These are phyloP conservation scores for Mastomys coucha DNA, from an alignment of 2,113 vertebrate species.

Conservation along the genomic window DNA sequence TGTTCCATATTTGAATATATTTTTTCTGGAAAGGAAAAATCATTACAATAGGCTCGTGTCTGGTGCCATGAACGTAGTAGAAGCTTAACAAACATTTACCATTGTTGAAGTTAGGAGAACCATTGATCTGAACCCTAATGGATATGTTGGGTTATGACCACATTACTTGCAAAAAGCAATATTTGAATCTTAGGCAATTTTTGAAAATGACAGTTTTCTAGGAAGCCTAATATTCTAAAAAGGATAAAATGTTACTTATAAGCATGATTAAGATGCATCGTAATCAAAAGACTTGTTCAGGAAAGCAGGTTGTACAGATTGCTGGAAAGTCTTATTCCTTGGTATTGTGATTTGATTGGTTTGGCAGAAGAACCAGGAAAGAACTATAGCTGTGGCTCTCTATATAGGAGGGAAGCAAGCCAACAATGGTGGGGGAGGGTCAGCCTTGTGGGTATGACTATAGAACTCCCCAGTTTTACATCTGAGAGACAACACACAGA, in stretches of 20 bases:
- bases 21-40: slow-evolving; percentile 68
- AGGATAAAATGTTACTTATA: slow-evolving; percentile 30
- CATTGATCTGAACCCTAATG: neutral
- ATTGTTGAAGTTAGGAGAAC: slow-evolving; percentile 64
- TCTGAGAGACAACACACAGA: neutral
- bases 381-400: neutral
- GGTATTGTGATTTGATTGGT: neutral
- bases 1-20: slow-evolving; percentile 61
- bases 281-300: slow-evolving; percentile 55
- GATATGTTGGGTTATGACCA: slow-evolving; percentile 50
- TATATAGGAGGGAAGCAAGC: neutral
- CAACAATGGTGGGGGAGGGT: neutral
- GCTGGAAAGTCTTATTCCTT: slow-evolving; percentile 29
- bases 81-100: slow-evolving; percentile 71
- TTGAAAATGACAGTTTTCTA: slow-evolving; percentile 56
- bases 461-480: neutral
- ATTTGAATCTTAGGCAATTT: slow-evolving; percentile 46
- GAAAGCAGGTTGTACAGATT: slow-evolving; percentile 21
- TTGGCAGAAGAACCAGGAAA: slow-evolving; percentile 27
- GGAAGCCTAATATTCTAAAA: slow-evolving; percentile 8
- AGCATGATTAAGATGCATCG: slow-evolving; percentile 43
- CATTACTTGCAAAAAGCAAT: slow-evolving; percentile 30
- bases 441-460: neutral
- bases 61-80: slow-evolving; percentile 49
- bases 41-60: slow-evolving; percentile 55